Evolutionary conservation across 2,888 invertebrate genomes (phyloP).

Genomic region (Leucoptera coffeella): DNA sequence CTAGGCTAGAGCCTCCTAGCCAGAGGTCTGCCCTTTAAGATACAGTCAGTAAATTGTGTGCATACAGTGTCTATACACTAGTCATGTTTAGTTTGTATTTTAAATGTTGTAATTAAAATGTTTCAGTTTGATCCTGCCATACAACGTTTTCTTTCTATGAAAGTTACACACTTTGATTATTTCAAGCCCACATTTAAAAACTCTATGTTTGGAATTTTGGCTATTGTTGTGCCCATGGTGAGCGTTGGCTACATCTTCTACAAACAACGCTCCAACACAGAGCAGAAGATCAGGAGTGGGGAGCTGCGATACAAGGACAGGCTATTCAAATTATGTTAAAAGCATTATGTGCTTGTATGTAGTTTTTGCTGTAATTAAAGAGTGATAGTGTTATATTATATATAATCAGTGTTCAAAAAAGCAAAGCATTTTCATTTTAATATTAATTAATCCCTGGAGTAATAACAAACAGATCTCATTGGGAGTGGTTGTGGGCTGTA

Average conservation of each 20-base stretch:
- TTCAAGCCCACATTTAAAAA: slow-evolving; percentile 61
- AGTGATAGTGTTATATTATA: too few relatives aligned
- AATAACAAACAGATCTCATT: too few relatives aligned
- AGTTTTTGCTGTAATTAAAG: not conserved
- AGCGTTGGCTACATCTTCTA: slow-evolving; percentile 47
- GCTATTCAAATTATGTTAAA: slow-evolving; percentile 60
- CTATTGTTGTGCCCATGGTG: slow-evolving; percentile 51
- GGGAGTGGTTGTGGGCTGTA: too few relatives aligned
- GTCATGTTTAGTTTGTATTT: too few relatives aligned
- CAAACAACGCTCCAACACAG: slow-evolving; percentile 42
- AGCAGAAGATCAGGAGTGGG: slow-evolving; percentile 59
- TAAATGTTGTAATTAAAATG: slow-evolving; percentile 2
- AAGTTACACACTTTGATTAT: slow-evolving; percentile 56
- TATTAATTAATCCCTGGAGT: too few relatives aligned
- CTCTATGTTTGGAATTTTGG: slow-evolving; percentile 38
- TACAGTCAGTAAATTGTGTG: too few relatives aligned
- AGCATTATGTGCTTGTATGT: slow-evolving; percentile 3
- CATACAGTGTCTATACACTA: too few relatives aligned
- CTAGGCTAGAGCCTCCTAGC: too few relatives aligned
- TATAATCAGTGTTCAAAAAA: too few relatives aligned
- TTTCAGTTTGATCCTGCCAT: slow-evolving; percentile 78
- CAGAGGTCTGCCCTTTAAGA: too few relatives aligned
- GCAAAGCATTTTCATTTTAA: too few relatives aligned
- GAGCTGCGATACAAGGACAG: slow-evolving; percentile 72
- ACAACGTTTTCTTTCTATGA: slow-evolving; percentile 68